phyloP scores from a whole-genome alignment of 2,888 invertebrate genomes.

The Mactromeris polynyma region DNA sequence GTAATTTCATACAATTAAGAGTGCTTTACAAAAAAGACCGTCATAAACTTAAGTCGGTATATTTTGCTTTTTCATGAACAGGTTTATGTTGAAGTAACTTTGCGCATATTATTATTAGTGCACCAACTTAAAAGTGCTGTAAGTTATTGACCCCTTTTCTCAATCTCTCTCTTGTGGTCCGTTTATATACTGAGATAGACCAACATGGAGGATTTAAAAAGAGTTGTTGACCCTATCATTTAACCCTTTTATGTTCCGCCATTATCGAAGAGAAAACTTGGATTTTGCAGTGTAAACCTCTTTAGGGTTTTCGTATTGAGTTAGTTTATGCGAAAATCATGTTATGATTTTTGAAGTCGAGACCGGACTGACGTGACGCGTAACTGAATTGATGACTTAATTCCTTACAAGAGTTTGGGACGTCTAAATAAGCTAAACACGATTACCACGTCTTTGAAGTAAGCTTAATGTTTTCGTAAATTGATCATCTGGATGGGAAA shows the following conservation, averaged over 20 bases:
- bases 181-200: neutral
- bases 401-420: constrained; percentile 62
- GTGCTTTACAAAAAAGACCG: too few species aligned
- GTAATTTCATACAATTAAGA: too few species aligned
- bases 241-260: neutral
- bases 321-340: constrained; percentile 52
- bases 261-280: neutral
- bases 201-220: neutral
- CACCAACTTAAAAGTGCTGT: too few species aligned
- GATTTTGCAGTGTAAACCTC: constrained; percentile 34
- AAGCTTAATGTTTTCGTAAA: constrained; percentile 62
- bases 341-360: constrained; percentile 50
- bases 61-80: too few species aligned
- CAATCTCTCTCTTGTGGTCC: too few species aligned
- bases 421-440: constrained; percentile 67
- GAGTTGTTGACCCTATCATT: constrained; percentile 3
- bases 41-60: too few species aligned
- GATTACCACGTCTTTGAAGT: constrained; percentile 67
- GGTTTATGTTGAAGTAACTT: too few species aligned
- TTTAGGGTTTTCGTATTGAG: constrained; percentile 36
- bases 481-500: constrained; percentile 66
- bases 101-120: too few species aligned
- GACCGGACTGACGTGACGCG: constrained; percentile 47
- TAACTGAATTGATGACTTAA: constrained; percentile 65
- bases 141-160: too few species aligned